These are phyloP conservation scores for Epinephelus lanceolatus DNA, from an alignment of 2,113 vertebrate species.

Conservation along the genomic window DNA sequence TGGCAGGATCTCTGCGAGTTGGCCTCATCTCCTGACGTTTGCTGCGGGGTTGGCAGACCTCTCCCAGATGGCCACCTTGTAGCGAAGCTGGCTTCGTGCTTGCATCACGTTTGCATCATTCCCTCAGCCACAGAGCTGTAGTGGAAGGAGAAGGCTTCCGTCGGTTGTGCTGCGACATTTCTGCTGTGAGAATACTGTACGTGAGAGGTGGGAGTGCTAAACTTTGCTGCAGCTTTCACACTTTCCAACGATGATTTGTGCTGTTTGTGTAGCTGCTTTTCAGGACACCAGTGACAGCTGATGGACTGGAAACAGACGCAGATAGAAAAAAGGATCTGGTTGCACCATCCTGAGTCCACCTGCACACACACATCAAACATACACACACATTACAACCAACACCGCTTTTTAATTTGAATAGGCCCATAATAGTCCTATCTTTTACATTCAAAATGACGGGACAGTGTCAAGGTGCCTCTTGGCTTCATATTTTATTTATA, in stretches of 20 bases:
- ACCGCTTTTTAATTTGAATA: conserved; percentile 6
- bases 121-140: conserved; percentile 35
- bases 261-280: conserved; percentile 33
- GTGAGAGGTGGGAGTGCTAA: conserved; percentile 49
- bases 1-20: conserved; percentile 62
- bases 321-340: background rate
- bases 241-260: conserved; percentile 19
- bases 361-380: conserved; percentile 19
- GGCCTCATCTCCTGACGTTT: conserved; percentile 61
- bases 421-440: conserved; percentile 42
- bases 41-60: conserved; percentile 62
- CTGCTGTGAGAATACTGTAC: conserved; percentile 16
- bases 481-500: conserved; percentile 76
- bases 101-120: conserved; percentile 68
- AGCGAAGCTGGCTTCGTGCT: conserved; percentile 61
- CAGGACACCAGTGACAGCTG: conserved; percentile 31
- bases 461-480: conserved; percentile 61
- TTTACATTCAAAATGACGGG: conserved; percentile 47
- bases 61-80: conserved; percentile 67
- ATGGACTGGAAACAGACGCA: conserved; percentile 8
- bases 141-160: conserved; percentile 18
- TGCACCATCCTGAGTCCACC: background rate
- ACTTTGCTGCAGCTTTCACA: conserved; percentile 42
- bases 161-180: conserved; percentile 22
- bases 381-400: conserved; percentile 5